Base-by-base conservation (phyloP, 2,888 invertebrate species). In the Callimorpha dominula region DNA sequence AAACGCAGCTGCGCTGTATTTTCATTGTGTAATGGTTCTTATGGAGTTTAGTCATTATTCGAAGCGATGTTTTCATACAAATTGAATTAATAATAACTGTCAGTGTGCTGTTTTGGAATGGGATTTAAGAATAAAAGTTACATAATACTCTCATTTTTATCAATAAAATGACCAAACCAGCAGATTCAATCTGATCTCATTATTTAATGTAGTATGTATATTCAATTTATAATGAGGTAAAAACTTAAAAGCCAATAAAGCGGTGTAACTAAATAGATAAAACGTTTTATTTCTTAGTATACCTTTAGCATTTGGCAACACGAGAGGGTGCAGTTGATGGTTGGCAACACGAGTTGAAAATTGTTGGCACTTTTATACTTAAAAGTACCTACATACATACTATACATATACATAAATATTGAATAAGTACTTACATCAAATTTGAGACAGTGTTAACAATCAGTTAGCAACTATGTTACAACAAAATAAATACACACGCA, bases 181-280 rank as follows among this genome's bases (percentile, higher is more conserved):
- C 12, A 50, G 46, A 50, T 15, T 31, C 11, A 67, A 68, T 80
- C 71, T 67, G 83, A 83, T 81, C 81, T 81, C 81, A 83, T 81
- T 78, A 71, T 67, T 76, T 72, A 75, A 80, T 73, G 73, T 65
- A 20, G 46, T 78, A 68, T 74, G 42, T 70, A 9, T 70, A 42
- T 43, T 8, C 31, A 42, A 20, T 43, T 31, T 20, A 43, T 20
- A 20, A 49, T 65, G 31, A 9, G 57, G 43, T 46, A 4, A 17
- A 20, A 46, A 20, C 43, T 12, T 64, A n/a, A 64, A 17, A 50
- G 1, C 15, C 15, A 68, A 43, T 46, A 46, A 68, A 31, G 31
- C 17, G 42, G 12, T 20, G 20, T 15, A 15, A 1, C 11, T 17
- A 68, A 57, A 57, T 42, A 46, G 31, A 43, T 46, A 43, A 17